phyloP scores from a whole-genome alignment of 2,797 vertebrate species.

The Liasis olivaceus region DNA sequence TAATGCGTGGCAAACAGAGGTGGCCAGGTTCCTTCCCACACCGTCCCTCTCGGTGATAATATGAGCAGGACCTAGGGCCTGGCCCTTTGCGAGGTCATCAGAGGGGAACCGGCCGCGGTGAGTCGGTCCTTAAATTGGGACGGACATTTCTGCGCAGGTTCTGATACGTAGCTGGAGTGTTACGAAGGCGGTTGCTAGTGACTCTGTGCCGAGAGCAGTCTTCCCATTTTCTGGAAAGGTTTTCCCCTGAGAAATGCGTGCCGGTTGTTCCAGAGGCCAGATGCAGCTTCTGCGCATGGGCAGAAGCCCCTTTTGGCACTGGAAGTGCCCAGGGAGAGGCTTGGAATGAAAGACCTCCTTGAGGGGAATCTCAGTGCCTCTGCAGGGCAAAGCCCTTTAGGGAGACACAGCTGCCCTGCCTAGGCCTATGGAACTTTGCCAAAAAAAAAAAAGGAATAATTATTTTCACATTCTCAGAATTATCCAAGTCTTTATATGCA shows the following conservation, averaged over 20 bases:
- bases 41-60: conserved; percentile 81
- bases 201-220: too few relatives aligned
- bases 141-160: conserved; percentile 76
- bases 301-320: not conserved
- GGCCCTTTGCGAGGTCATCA: conserved; percentile 76
- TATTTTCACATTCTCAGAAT: too few relatives aligned
- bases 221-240: not conserved
- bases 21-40: conserved; percentile 74
- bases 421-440: too few relatives aligned
- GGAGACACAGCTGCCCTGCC: not conserved
- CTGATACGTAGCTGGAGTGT: conserved; percentile 70
- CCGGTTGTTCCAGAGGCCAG: not conserved
- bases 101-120: conserved; percentile 69
- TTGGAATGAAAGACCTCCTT: not conserved
- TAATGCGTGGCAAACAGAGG: conserved; percentile 72
- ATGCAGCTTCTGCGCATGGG: too few relatives aligned
- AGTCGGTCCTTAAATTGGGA: conserved; percentile 71
- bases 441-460: not conserved
- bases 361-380: not conserved
- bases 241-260: not conserved
- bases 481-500: not conserved
- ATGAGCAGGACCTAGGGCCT: conserved; percentile 73
- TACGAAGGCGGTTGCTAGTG: not conserved
- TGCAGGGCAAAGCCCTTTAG: not conserved
- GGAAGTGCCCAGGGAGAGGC: not conserved